Evolutionary conservation across 2,888 invertebrate genomes (phyloP).

Genomic region (Dynastes grantii): DNA sequence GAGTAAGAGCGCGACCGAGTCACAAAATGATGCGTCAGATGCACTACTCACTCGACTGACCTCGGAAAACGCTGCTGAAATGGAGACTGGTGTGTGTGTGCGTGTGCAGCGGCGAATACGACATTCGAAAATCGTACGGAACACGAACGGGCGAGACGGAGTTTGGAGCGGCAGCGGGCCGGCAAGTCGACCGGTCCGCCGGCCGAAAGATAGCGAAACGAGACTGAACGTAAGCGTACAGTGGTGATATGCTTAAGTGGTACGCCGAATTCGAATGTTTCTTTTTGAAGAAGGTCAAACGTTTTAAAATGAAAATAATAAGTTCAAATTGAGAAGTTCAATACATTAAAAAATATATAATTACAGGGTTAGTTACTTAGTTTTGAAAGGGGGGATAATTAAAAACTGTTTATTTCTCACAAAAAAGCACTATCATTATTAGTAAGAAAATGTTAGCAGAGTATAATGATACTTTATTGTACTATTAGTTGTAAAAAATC

Average conservation of each 20-base stretch:
- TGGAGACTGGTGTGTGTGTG: slow-evolving; percentile 38
- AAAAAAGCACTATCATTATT: too few relatives aligned
- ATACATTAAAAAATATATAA: too few relatives aligned
- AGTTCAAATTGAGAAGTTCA: too few relatives aligned
- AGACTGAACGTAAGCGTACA: not conserved
- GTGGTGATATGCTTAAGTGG: not conserved
- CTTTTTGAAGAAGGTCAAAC: too few relatives aligned
- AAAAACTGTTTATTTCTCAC: too few relatives aligned
- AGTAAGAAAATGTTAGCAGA: too few relatives aligned
- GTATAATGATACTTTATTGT: too few relatives aligned
- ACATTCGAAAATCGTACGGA: slow-evolving; percentile 14
- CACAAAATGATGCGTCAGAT: slow-evolving; percentile 47
- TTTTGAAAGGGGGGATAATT: too few relatives aligned
- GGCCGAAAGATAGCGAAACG: slow-evolving; percentile 39
- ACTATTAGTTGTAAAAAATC: too few relatives aligned
- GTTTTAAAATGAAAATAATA: too few relatives aligned
- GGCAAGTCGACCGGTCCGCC: not conserved
- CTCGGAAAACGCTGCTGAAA: slow-evolving; percentile 46
- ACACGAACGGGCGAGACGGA: not conserved
- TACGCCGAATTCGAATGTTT: not conserved
- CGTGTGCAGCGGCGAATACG: slow-evolving; percentile 13
- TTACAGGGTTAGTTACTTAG: too few relatives aligned
- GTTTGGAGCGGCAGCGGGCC: not conserved
- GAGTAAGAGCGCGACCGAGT: slow-evolving; percentile 36
- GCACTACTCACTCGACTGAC: slow-evolving; percentile 51